Conservation (phyloP, 2,888 invertebrate species). For the Archips crataeganus region DNA sequence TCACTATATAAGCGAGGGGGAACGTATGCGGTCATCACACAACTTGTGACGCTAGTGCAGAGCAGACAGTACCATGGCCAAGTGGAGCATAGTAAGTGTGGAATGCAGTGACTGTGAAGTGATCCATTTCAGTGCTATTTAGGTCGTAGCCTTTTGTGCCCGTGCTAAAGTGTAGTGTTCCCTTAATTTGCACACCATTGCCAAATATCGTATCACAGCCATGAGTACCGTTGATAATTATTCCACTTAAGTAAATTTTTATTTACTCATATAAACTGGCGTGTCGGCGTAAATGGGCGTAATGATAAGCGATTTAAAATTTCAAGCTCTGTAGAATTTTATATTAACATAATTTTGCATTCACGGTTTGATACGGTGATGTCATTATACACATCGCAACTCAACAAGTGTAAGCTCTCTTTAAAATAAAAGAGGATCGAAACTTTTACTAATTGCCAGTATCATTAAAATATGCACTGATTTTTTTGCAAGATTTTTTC, state of each 20-base stretch:
- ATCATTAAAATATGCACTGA: no score
- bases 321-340: not conserved
- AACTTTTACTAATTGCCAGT: not conserved
- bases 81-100: constrained; percentile 82
- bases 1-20: constrained; percentile 73
- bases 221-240: not conserved
- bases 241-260: not conserved
- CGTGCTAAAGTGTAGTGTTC: constrained; percentile 9
- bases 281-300: not conserved
- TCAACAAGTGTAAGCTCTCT: not conserved
- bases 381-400: not conserved
- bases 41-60: constrained; percentile 65
- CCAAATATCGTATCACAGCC: not conserved
- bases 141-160: constrained; percentile 36
- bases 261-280: not conserved
- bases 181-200: not conserved
- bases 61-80: constrained; percentile 73
- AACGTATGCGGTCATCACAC: constrained; percentile 67
- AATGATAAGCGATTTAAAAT: not conserved
- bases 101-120: constrained; percentile 76
- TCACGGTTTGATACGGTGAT: not conserved
- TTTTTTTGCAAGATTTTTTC: no score
- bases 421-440: not conserved
- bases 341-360: not conserved
- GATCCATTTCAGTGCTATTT: constrained; percentile 45